Evolutionary conservation across 1,140 invertebrate genomes (phyloP), one percentile per base, ranked within the genome.

Genomic region (Drosophila lini): DNA sequence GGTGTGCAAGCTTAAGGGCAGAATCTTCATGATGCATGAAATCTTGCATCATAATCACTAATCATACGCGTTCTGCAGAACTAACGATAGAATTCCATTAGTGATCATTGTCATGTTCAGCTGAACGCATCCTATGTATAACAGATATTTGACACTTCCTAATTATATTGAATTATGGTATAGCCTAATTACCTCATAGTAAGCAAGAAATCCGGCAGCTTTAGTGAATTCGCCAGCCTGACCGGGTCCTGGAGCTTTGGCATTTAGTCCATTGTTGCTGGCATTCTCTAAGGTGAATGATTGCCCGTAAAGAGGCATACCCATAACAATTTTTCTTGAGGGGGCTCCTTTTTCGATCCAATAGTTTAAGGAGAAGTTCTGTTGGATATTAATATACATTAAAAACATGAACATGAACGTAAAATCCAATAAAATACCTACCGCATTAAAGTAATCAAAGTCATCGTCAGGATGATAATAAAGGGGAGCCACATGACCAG

Each of bases 301-400:
- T 90, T 98, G 97, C 0, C 97, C 97, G 88, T 98, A 98, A n/a
- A 97, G 91, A 1, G 97, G 97, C 94, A 98, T 96, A 55, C 97
- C 97, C 95, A 98, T 96, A 0, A 98, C 94, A 15, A 98, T 93
- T 77, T 96, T 98, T 22, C 95, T 94, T 0, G 95, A 93, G 5
- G 96, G 95, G 1, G 96, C 96, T 22, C 97, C 97, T 81, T 97
- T 95, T 4, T 95, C 94, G 25, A 98, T 96, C 97, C 97, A 98
- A 90, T 98, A 97, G 79, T 97, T 95, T 19, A 98, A 95, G 0
- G 97, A 96, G 91, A 95, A 98, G 88, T 98, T 97, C 94, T 95
- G 92, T 11, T 40, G 64, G 92, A 48, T 28, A 6, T 22, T 22
- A 22, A 22, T 22, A 22, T 22, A 2, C 22, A 2, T 22, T 22